Base-by-base conservation (phyloP, 1,140 invertebrate genomes). In the Euglossa dilemma region DNA sequence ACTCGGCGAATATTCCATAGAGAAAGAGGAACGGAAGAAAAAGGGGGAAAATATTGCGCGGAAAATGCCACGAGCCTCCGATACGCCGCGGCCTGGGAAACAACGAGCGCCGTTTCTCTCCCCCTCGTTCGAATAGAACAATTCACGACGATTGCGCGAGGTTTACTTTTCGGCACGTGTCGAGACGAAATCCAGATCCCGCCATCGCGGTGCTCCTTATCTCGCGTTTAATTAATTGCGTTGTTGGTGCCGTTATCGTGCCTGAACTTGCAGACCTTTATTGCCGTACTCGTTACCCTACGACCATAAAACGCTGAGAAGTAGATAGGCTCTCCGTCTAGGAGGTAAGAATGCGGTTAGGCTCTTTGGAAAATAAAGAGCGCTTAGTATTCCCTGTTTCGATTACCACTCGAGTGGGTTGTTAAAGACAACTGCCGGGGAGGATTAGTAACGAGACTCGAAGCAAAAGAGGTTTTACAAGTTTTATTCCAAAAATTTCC, bases 211-310 rank as follows among this genome's bases (percentile, higher is more conserved):
- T 25, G 0, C 14, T 20, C 20, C 8, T 69, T 47, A 20, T 69
- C 63, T 20, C 9, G 12, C 7, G 20, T 28, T 78, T 56, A 45
- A 56, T 77, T 77, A 67, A 64, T 64, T 64, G 25, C 45, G 74
- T 8, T 18, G 7, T 25, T 36, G 28, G 12, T 36, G 14, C 4
- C 2, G 6, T 25, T 61, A 25, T 12, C 6, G 5, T 18, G 5
- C 52, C 25, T 18, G 9, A 23, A 47, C 9, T 50, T 64, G 4
- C 9, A 43, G 36, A 64, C 16, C 2, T 43, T 64, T 64, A 12
- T 64, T 23, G 18, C 8, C 9, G 7, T 23, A 11, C 11, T n/a
- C 0, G 5, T 45, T 66, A 66, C 12, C 64, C 45, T 8, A 36
- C 20, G 43, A 45, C 0, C 4, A n/a, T 23, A 66, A n/a, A n/a